Percentiles rank a stretch among this genome's conserved stretches.
Evolutionary conservation across 2,888 invertebrate genomes (phyloP).

Genomic region (Disparrhopalites patrizii): DNA sequence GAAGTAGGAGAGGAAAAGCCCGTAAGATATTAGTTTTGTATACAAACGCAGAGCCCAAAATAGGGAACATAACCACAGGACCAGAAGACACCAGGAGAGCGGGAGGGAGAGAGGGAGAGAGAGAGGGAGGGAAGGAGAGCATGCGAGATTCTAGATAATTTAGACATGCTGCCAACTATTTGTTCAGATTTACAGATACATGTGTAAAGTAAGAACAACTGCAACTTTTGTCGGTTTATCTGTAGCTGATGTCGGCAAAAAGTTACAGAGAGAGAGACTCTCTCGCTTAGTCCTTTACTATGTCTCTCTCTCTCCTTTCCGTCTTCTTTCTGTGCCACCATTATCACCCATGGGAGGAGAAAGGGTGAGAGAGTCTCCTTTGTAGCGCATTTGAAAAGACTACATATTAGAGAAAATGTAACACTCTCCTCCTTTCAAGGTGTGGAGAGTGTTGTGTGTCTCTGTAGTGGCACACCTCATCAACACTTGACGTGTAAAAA

Average conservation of each 20-base stretch:
- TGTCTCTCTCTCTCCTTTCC: neutral
- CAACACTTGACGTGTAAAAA: too few relatives aligned
- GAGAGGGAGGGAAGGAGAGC: slow-evolving; percentile 6
- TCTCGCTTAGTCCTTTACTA: neutral
- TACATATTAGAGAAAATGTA: too few relatives aligned
- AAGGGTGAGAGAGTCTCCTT: too few relatives aligned
- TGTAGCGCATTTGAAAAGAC: too few relatives aligned
- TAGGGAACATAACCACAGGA: slow-evolving; percentile 3
- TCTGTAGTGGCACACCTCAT: too few relatives aligned
- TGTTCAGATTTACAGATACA: slow-evolving; percentile 27
- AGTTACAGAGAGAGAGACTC: slow-evolving; percentile 2
- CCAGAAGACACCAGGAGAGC: neutral
- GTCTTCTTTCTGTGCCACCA: neutral
- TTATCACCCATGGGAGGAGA: slow-evolving; percentile 1
- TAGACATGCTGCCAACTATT: slow-evolving; percentile 25
- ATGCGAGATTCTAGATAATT: slow-evolving; percentile 27
- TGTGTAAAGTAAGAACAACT: slow-evolving; percentile 20
- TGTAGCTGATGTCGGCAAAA: slow-evolving; percentile 16
- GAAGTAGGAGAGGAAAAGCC: too few relatives aligned
- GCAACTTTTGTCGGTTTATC: slow-evolving; percentile 28
- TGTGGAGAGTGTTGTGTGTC: too few relatives aligned
- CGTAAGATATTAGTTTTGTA: too few relatives aligned
- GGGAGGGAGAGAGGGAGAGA: neutral
- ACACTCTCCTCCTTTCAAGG: too few relatives aligned
- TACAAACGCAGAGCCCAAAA: neutral